phyloP scores from a whole-genome alignment of 2,113 vertebrate species.

The Ranitomeya imitator region DNA sequence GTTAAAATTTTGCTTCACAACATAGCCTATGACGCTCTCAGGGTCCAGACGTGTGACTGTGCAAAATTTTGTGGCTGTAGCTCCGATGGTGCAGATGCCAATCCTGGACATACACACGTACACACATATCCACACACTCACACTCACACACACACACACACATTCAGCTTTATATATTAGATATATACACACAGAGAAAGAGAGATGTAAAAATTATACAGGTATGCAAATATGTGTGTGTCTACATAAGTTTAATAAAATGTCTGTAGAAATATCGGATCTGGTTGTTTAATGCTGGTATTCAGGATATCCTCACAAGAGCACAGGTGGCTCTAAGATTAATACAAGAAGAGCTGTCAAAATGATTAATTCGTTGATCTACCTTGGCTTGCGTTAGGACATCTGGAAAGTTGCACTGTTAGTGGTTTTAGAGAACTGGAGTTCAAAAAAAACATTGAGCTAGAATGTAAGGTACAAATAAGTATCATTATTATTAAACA shows the following conservation, averaged over 20 bases:
- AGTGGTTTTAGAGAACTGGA: constrained; percentile 25
- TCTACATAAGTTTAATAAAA: neutral
- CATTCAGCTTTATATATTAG: no score
- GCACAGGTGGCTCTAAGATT: constrained; percentile 47
- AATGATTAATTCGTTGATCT: constrained; percentile 47
- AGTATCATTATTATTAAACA: constrained; percentile 1
- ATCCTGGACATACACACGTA: no score
- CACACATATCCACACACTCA: no score
- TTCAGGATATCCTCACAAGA: constrained; percentile 27
- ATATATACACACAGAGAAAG: no score
- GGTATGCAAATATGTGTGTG: neutral
- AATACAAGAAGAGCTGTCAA: constrained; percentile 47
- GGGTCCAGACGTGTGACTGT: no score
- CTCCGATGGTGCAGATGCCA: no score
- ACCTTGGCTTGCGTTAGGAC: constrained; percentile 44
- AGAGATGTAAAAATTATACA: neutral
- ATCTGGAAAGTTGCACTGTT: constrained; percentile 47
- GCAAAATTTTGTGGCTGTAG: no score
- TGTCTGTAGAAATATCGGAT: neutral
- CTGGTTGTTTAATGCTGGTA: neutral
- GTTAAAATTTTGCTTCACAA: no score
- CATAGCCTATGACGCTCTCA: no score
- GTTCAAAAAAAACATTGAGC: neutral
- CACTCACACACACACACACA: no score
- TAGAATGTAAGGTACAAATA: constrained; percentile 26